Evolutionary conservation across 2,888 invertebrate species (phyloP), one percentile per base, ranked within the genome.

Genomic region (Autographa pulchrina): DNA sequence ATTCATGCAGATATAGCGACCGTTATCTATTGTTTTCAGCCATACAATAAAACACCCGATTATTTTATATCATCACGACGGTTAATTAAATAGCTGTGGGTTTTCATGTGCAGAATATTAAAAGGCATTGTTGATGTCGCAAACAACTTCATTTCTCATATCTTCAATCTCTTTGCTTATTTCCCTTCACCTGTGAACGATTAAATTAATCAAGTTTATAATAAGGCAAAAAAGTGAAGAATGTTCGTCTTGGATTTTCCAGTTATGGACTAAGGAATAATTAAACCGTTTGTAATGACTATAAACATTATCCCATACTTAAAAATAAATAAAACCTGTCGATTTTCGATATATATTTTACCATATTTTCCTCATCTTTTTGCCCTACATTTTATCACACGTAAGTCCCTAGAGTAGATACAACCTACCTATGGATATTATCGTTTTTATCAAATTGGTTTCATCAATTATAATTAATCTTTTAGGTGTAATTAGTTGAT

Each of bases 21-120:
- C 54, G 75, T 69, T 83, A 84, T 83, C 80, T 77, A 62, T 75
- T 74, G 66, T 65, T 71, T 70, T 72, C 70, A 72, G 80, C 48
- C 68, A 58, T 70, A 62, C 52, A 61, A 43, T 73, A 79, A 83
- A 83, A 78, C 73, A 71, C 32, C 65, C 68, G 70, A 82, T 82
- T 68, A 80, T 66, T 75, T 67, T 82, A 71, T 69, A 63, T 41
- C 70, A 72, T 72, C 64, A 58, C 32, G 54, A 65, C 71, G 58
- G 18, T 75, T 54, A 72, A 75, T 56, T 60, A 41, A 32, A 31
- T 18, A 48, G 31, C 4, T 41, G 14, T 65, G 43, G 56, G 31
- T 54, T 65, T 14, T 62, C 11, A 20, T 62, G 65, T 60, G 25
- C 14, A 18, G 59, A 72, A 68, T 71, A 62, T 58, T 56, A 62